Conservation (phyloP, 2,113 vertebrate species). For the Gasterosteus nipponicus region DNA sequence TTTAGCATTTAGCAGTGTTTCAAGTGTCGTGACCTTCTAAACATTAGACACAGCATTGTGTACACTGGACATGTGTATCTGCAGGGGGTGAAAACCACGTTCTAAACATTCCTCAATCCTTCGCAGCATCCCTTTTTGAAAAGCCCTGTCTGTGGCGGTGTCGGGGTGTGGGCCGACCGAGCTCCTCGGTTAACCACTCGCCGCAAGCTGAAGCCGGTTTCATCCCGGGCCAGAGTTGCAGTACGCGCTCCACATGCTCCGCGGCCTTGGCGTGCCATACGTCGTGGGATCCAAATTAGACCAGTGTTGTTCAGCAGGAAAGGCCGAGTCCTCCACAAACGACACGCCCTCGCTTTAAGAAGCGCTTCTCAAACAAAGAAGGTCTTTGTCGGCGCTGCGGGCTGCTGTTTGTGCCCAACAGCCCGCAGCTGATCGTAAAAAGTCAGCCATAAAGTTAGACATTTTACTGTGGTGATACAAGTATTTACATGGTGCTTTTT, state of each 20-base stretch:
- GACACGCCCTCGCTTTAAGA: constrained; percentile 47
- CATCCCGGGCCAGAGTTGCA: constrained; percentile 48
- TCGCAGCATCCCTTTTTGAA: constrained; percentile 32
- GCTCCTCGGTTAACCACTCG: constrained; percentile 64
- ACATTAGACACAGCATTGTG: background rate
- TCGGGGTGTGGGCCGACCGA: constrained; percentile 67
- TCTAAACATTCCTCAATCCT: constrained; percentile 47
- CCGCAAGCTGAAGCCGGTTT: constrained; percentile 71
- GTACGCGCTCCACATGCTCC: constrained; percentile 58
- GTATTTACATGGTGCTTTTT: constrained; percentile 4
- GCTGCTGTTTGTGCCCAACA: constrained; percentile 15
- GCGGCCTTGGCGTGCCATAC: constrained; percentile 52
- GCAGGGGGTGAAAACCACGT: constrained; percentile 39
- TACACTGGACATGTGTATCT: constrained; percentile 34
- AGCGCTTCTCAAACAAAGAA: constrained; percentile 60
- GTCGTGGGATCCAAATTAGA: constrained; percentile 62
- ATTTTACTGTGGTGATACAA: background rate
- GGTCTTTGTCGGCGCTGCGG: constrained; percentile 53
- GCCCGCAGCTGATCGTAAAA: background rate
- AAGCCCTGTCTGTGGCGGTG: constrained; percentile 50
- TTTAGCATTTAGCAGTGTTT: too few relatives aligned
- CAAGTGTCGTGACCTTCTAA: background rate
- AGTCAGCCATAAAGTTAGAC: background rate
- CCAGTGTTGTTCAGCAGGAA: constrained; percentile 47
- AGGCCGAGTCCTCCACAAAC: constrained; percentile 52